Evolutionary conservation across 2,888 invertebrate genomes (phyloP), one percentile per base, ranked within the genome.

Genomic region (Stenichneumon culpator): DNA sequence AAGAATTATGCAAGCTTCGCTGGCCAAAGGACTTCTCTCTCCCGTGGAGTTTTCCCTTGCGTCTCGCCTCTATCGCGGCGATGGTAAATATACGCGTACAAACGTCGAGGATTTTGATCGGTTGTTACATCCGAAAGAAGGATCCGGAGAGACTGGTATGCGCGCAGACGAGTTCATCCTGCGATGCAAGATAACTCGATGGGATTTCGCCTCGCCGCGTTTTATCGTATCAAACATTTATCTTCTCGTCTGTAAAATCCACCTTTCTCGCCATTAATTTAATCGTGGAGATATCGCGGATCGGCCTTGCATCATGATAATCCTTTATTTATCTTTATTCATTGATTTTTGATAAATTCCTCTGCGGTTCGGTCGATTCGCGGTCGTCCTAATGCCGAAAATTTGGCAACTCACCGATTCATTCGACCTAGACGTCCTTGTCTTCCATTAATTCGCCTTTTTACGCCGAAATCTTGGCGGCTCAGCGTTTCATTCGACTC

Each of bases 1-100:
- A 83, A 91, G 92, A 93, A 84, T 93, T 93, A 93, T 92, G 90
- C 91, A 91, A 93, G 93, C 92, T 92, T 91, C 89, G 90, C 91
- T 93, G 90, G 89, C 92, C 93, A 93, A 93, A 93, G 93, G 92
- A 93, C 32, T 92, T 91, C 91, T 91, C 89, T 90, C 87, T 83
- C 68, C 25, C 79, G 19, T 54, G 22, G 54, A 22, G 39, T 67
- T 82, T 67, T 80, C 63, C 69, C 50, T 9, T 70, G n/a, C 69
- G 67, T 63, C 54, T 54, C 22, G 54, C 22, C 19, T 67, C 57
- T 50, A 52, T 60, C 28, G 14, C 74, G 70, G 50, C 47, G 60
- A 79, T 83, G 67, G 44, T 65, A 79, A 78, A 72, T 39, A 81
- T 50, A 81, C 68, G 39, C 39, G 68, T 74, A 75, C 57, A 74